A percentile compares a stretch with the other conserved stretches of the same genome.
Conservation (phyloP, 2,888 invertebrate genomes). For the Aproaerema taeniolella region DNA sequence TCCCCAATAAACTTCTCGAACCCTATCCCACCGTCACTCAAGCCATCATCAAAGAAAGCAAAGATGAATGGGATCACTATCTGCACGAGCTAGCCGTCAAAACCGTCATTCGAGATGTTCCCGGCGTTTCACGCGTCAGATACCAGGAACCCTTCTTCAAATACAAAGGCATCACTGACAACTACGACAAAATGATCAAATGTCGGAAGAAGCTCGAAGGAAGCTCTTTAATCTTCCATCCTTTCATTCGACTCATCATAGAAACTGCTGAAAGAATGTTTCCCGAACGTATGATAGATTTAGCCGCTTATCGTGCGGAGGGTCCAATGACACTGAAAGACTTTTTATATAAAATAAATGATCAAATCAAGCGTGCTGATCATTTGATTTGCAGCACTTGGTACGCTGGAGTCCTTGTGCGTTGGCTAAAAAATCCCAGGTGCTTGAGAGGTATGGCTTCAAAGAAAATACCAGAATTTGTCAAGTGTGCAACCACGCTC, state of each 20-base stretch:
- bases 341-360: constrained; percentile 47
- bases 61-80: constrained; percentile 76
- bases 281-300: constrained; percentile 74
- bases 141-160: constrained; percentile 75
- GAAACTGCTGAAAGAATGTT: constrained; percentile 68
- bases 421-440: constrained; percentile 69
- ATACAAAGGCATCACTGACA: constrained; percentile 79
- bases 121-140: constrained; percentile 68
- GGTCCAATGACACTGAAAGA: constrained; percentile 56
- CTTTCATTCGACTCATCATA: constrained; percentile 79
- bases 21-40: constrained; percentile 74
- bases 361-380: constrained; percentile 61
- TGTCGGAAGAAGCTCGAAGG: constrained; percentile 74
- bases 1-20: constrained; percentile 72
- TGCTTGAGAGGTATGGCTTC: constrained; percentile 56
- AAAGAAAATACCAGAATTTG: constrained; percentile 53
- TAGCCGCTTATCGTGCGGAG: constrained; percentile 58
- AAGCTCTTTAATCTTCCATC: constrained; percentile 79
- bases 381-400: constrained; percentile 62
- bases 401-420: constrained; percentile 58
- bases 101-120: constrained; percentile 77
- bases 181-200: constrained; percentile 75
- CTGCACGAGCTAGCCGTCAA: constrained; percentile 81
- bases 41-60: constrained; percentile 73
- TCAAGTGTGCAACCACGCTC: constrained; percentile 62